These are phyloP conservation scores for Epinotia bilunana DNA, from an alignment of 2,888 invertebrate species.

Conservation along the genomic window DNA sequence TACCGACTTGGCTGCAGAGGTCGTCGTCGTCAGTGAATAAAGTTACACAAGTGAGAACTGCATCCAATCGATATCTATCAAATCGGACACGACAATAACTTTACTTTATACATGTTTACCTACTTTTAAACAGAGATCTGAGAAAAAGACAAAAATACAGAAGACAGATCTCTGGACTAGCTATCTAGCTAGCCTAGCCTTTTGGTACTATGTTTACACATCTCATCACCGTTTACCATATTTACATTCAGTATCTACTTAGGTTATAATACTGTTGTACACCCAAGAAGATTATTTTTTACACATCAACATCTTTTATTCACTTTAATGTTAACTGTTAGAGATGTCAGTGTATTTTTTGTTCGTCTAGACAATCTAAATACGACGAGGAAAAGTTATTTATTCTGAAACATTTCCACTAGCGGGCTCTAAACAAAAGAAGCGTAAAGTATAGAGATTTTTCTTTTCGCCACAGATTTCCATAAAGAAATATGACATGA, in stretches of 20 bases:
- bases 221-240: too few species aligned
- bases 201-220: neutral
- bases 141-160: neutral
- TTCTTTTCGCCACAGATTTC: neutral
- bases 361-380: conserved; percentile 23
- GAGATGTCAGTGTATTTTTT: neutral
- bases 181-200: neutral
- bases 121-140: too few species aligned
- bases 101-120: too few species aligned
- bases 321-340: conserved; percentile 1
- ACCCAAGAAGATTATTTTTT: neutral
- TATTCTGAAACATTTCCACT: conserved; percentile 7
- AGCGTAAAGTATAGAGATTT: neutral
- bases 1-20: too few species aligned
- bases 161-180: neutral
- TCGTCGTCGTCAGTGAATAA: too few species aligned
- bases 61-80: too few species aligned
- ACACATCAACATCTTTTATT: neutral
- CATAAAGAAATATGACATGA: conserved; percentile 13
- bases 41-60: too few species aligned
- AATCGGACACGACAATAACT: too few species aligned
- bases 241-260: neutral
- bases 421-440: conserved; percentile 5
- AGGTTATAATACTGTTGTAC: neutral
- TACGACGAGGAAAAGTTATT: conserved; percentile 16